Evolutionary conservation across 1,140 invertebrate genomes (phyloP).

Genomic region (Lamellibrachia luymesi): DNA sequence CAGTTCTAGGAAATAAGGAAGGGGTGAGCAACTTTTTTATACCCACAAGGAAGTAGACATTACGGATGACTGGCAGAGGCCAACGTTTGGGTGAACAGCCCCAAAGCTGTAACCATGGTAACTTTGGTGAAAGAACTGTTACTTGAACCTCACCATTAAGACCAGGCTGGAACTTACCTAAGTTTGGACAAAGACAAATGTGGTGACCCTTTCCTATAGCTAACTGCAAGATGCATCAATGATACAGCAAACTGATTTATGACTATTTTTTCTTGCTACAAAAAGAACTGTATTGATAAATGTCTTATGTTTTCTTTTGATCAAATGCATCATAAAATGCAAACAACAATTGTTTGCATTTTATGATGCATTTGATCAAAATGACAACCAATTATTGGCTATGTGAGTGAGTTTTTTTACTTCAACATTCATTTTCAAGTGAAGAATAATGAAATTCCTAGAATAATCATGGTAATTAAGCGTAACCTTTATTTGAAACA

Average conservation of each 20-base stretch:
- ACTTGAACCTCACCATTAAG: background rate
- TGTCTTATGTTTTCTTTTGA: no score
- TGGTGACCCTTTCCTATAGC: background rate
- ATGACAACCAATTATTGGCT: no score
- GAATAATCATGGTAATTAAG: background rate
- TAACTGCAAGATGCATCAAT: background rate
- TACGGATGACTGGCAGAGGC: background rate
- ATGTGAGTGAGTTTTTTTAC: background rate
- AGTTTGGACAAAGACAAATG: background rate
- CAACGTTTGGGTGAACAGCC: background rate
- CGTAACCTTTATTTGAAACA: background rate
- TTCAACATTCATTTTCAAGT: background rate
- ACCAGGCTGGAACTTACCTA: background rate
- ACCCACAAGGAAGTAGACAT: background rate
- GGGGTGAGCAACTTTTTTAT: background rate
- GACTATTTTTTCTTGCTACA: background rate
- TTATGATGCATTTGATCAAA: no score
- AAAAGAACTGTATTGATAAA: no score
- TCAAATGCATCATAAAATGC: no score
- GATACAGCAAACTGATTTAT: background rate
- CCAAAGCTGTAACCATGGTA: background rate
- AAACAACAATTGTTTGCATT: background rate
- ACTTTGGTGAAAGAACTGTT: background rate
- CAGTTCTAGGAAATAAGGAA: background rate
- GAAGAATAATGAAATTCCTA: background rate